Base-by-base conservation (phyloP, 2,888 invertebrate genomes). In the Tachina fera region DNA sequence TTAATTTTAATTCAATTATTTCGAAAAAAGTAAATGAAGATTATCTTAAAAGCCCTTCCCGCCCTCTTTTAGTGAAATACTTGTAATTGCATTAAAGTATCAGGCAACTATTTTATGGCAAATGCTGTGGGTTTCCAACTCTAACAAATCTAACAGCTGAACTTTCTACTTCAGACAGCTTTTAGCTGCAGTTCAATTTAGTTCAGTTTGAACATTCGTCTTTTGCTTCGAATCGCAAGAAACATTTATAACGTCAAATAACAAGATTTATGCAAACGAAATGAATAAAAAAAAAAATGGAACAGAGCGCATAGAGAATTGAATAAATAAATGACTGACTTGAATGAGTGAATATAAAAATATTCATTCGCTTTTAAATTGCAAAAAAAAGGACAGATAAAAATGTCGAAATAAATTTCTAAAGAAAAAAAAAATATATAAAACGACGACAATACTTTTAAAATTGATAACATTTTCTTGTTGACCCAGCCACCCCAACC, bases 171-270 rank as follows among this genome's bases (percentile, higher is more conserved):
- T 31, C 61, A 19, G 45, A 11, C 53, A 68, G 19, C 13, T 74
- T 74, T 41, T 51, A 67, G 49, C 58, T 58, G 72, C 79, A 80
- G 56, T 72, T 72, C 56, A 65, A 41, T 53, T 41, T 19, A 39
- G 47, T 72, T 72, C 53, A 45, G 9, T 41, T 56, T 16, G n/a
- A 74, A 67, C 60, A 70, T 81, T 81, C 83, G 31, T 78, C 76
- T 83, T 63, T 72, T 65, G 67, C 16, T 78, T 60, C 58, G 58
- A 81, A 74, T 84, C 86, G 81, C 86, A 71, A 68, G 76, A 72
- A 83, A 74, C 86, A 83, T 86, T 79, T 83, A 86, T 86, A 83
- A 83, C 67, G 79, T 86, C 83, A 83, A 83, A 83, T 80, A 86
- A 83, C 56, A 83, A 86, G 86, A 86, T 86, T 86, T 86, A 86